phyloP scores from a whole-genome alignment of 2,797 vertebrate genomes.

The Silurus lanzhouensis region DNA sequence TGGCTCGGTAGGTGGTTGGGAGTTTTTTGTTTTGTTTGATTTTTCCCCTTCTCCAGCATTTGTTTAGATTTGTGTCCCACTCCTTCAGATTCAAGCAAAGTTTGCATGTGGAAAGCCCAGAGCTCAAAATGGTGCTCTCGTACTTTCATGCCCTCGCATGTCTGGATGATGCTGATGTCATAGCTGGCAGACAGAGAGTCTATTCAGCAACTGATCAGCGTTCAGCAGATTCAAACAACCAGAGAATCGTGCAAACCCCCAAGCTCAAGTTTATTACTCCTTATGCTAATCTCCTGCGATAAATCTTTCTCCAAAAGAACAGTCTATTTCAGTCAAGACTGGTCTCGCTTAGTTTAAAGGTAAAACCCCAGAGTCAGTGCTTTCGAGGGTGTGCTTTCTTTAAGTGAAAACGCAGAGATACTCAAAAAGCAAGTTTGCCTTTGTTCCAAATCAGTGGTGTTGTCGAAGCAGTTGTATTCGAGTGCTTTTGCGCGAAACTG shows the following conservation, averaged over 20 bases:
- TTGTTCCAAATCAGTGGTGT: too few relatives aligned
- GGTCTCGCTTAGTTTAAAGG: neutral
- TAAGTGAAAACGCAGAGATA: too few relatives aligned
- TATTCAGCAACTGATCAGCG: slow-evolving; percentile 35
- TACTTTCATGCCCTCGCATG: slow-evolving; percentile 13
- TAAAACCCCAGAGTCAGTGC: too few relatives aligned
- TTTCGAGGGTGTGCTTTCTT: neutral
- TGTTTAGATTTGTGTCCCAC: neutral
- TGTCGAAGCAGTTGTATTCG: too few relatives aligned
- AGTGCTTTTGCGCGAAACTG: too few relatives aligned
- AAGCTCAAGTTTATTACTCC: neutral
- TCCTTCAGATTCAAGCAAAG: neutral
- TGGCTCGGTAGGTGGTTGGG: too few relatives aligned
- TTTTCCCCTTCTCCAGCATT: neutral
- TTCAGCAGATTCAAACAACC: slow-evolving; percentile 1
- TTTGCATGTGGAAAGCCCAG: neutral
- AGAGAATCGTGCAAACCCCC: neutral
- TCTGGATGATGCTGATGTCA: slow-evolving; percentile 31
- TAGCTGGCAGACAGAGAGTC: slow-evolving; percentile 8
- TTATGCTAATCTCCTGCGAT: neutral
- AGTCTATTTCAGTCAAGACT: too few relatives aligned
- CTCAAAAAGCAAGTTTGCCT: too few relatives aligned
- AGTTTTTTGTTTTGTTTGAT: neutral
- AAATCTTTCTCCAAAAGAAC: neutral
- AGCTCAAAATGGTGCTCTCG: neutral